Evolutionary conservation across 92 coral and sea anemone species (phyloP), one percentile per base, ranked within the genome.

Genomic region (Pocillopora grandis): DNA sequence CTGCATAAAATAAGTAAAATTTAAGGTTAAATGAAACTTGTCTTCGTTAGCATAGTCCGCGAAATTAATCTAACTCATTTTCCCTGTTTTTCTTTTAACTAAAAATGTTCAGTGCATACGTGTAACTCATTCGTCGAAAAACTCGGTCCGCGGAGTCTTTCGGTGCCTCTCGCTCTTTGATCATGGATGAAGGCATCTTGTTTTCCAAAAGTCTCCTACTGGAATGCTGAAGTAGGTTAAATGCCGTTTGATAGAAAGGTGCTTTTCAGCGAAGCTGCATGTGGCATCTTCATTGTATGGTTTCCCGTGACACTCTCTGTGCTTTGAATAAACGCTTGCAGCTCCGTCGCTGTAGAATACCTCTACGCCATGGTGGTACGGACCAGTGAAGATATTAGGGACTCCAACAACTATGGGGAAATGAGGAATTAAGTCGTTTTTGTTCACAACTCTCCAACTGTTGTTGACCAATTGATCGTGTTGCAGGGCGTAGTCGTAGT

Each of bases 361-460:
- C 21, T 88, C 85, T 5, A 83, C 80, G 4, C 91, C 91, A 63
- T 88, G 91, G 62, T 88, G 88, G 33, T 88, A 88, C 3, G 91
- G 91, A 59, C 77, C 84, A 55, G 72, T 68, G 16, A 27, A 0
- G 48, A 77, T 20, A 56, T 20, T 77, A 5, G 68, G 68, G 57
- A 66, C 10, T 19, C 76, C 42, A 17, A 71, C 2, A 6, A 76
- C 19, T 33, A 17, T 70, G 31, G 89, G 90, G 56, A 87, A 80
- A 58, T 87, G 90, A 15, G 90, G 90, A 11, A 87, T 74, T 19
- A 72, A 11, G 66, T 87, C 90, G 52, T 71, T 48, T 48, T 87
- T 63, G 13, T 81, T 87, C 3, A 87, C 90, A 35, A 68, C 82
- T 81, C 90, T 11, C 90, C 90, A 87, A 36, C 90, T 87, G 90